Conservation (phyloP, 2,797 vertebrate genomes). For the Lacerta bilineata region DNA sequence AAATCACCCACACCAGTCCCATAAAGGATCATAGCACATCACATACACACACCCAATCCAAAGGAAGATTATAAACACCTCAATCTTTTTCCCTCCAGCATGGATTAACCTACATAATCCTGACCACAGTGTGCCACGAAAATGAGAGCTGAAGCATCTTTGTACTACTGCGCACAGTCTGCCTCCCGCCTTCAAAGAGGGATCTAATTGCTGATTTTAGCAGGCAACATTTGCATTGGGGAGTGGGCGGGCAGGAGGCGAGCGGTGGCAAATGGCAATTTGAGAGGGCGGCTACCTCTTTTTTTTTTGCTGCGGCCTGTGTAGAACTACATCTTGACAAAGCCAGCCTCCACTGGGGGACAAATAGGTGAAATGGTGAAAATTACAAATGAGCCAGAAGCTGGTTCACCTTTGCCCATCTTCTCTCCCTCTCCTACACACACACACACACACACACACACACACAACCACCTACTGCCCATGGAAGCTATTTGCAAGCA, state of each 20-base stretch:
- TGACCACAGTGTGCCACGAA: not conserved
- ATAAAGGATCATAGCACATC: not conserved
- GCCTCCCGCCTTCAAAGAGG: not conserved
- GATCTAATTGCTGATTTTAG: not conserved
- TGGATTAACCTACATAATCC: slow-evolving; percentile 31
- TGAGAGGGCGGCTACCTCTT: not conserved
- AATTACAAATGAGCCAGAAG: slow-evolving; percentile 8
- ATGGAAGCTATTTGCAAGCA: slow-evolving; percentile 75
- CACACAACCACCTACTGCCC: slow-evolving; percentile 54
- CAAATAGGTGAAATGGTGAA: not conserved
- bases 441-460: not conserved
- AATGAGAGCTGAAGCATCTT: not conserved
- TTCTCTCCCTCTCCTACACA: slow-evolving; percentile 14
- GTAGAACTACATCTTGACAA: not conserved
- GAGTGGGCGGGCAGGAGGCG: not conserved
- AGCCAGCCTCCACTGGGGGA: not conserved
- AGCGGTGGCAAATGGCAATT: not conserved
- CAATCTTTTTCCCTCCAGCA: not conserved
- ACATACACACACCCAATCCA: not conserved
- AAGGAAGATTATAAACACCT: slow-evolving; percentile 13
- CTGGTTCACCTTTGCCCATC: slow-evolving; percentile 49
- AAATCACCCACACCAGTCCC: not conserved
- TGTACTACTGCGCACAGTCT: not conserved
- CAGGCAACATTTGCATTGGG: slow-evolving; percentile 1
- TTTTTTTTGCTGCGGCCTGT: not conserved